Evolutionary conservation across 2,888 invertebrate genomes (phyloP), one percentile per base, ranked within the genome.

Genomic region (Harpagoxenus sublaevis): DNA sequence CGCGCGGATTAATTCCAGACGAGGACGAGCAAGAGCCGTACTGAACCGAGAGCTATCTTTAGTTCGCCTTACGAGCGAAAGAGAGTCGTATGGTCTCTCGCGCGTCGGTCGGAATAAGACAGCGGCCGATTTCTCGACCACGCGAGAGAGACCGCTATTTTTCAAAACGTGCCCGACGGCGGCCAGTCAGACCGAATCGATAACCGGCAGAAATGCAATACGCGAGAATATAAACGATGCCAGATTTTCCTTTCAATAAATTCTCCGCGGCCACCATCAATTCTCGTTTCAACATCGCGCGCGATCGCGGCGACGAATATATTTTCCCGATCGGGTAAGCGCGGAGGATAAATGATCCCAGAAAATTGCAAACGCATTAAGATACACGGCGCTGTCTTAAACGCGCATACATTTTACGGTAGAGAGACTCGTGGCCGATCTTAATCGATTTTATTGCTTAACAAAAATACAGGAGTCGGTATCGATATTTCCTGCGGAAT

Each of bases 11-110:
- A 73, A 84, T 74, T 84, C 84, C 84, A 84, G 84, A 63, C 82
- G 84, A 82, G 73, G 82, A 84, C 82, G 81, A 53, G 78, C 71
- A 63, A 84, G 84, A 84, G 71, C 65, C 63, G 63, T 77, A 53
- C 81, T 55, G 70, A 84, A 73, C 78, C 18, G 62, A 48, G 60
- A 66, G 85, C 86, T 87, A 87, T 87, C 87, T 87, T 86, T 87
- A 87, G 87, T 84, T 28, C 82, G 73, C 73, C 83, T 75, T 81
- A 79, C 79, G 77, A 65, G 77, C 83, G 79, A 88, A 77, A 87
- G 84, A 70, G 78, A 83, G 71, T 78, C 73, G 65, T 42, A 55
- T 55, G 77, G 45, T n/a, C 60, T 35, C 48, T 45, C 55, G 28
- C 28, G 31, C 45, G 8, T 48, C 4, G 48, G 77, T 55, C 63